A percentile compares a stretch with the other conserved stretches of the same genome.
phyloP scores from a whole-genome alignment of 2,797 vertebrate genomes.

The Aselliscus stoliczkanus region DNA sequence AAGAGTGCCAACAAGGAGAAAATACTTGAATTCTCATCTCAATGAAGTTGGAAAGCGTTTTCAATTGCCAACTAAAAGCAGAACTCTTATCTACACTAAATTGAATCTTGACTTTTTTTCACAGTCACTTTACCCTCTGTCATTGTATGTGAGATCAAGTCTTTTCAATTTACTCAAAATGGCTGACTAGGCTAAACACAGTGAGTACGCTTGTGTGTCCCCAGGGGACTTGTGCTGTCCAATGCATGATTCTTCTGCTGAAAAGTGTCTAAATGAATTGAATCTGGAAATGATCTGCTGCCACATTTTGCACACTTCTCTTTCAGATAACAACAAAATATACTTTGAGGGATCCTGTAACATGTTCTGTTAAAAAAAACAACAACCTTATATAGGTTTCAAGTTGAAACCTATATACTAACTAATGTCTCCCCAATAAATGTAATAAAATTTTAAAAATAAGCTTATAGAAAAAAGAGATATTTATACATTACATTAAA shows the following conservation, averaged over 20 bases:
- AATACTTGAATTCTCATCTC: not conserved
- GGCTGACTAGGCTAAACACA: not conserved
- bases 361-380: not conserved
- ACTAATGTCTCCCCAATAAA: too few relatives aligned
- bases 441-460: too few relatives aligned
- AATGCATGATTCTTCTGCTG: not conserved
- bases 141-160: not conserved
- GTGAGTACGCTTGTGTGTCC: not conserved
- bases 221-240: not conserved
- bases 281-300: not conserved
- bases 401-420: too few relatives aligned
- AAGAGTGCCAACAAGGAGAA: not conserved
- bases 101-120: not conserved
- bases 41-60: not conserved
- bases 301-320: not conserved
- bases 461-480: not conserved
- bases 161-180: constrained; percentile 37
- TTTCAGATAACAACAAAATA: not conserved
- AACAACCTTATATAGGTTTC: not conserved
- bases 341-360: not conserved
- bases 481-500: not conserved
- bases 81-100: not conserved
- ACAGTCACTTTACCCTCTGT: not conserved
- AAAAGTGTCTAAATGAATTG: not conserved
- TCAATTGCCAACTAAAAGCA: not conserved